Evolutionary conservation across 2,888 invertebrate species (phyloP), one percentile per base, ranked within the genome.

Genomic region (Apamea anceps): DNA sequence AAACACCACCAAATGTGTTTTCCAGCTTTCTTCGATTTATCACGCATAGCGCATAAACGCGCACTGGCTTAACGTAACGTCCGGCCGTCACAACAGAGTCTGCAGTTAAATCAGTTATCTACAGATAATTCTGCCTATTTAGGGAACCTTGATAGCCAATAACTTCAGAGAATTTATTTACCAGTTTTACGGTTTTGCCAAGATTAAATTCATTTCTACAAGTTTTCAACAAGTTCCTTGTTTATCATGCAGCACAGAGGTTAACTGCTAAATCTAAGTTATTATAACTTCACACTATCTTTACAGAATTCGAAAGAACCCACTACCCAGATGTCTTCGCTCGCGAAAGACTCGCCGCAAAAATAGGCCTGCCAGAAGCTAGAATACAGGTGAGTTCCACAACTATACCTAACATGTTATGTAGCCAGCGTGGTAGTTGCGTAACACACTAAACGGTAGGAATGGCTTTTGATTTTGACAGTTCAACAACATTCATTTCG

Each of bases 301-400:
- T 92, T 87, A 87, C 95, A 99, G 99, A 99, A 97, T 99, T 99
- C 94, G 99, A 99, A 95, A 97, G 99, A 88, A 99, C 99, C 0
- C 99, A 99, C 94, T 99, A 99, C 93, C 99, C 99, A 2, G 99
- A 99, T 94, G 99, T 99, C 1, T 99, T 99, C 94, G 99, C 99
- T 0, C 97, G 99, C 62, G 99, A 99, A 94, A 97, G 99, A 93
- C 97, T 99, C 75, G 99, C 99, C 0, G 98, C 98, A 1, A 99
- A 99, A 95, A 99, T 99, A 90, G 98, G 99, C 60, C 97, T 99
- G 72, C 99, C 99, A 0, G 99, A 99, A 96, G 99, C 99, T 8
- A 97, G 99, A 92, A 99, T 99, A 96, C 99, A 99, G 98, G 99
- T 99, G 92, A 95, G 95, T 86, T 48, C 37, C 28, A 60, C 12